Evolutionary conservation across 2,888 invertebrate species (phyloP).

Genomic region (Dolichomitus sp.): DNA sequence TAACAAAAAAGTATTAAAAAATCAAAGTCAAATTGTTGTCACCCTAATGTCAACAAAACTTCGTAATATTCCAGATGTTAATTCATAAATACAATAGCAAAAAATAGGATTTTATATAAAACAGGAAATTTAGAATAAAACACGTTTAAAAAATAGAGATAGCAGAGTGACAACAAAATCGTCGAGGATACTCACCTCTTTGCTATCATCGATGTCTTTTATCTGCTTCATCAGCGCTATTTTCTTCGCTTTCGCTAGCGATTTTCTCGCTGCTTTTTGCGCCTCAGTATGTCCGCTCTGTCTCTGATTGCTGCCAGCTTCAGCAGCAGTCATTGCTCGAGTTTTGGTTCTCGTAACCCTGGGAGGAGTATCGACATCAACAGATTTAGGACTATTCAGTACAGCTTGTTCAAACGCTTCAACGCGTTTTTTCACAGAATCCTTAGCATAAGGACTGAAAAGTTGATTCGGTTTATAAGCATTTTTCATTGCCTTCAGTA

Average conservation of each 20-base stretch:
- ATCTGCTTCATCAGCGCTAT: conserved; percentile 78
- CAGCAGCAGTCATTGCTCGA: conserved; percentile 87
- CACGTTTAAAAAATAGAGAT: background rate
- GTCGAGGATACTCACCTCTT: conserved; percentile 77
- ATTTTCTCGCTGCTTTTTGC: conserved; percentile 81
- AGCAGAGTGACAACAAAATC: background rate
- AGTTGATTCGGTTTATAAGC: conserved; percentile 82
- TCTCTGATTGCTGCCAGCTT: conserved; percentile 56
- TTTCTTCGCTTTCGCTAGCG: conserved; percentile 80
- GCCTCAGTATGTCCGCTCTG: conserved; percentile 61
- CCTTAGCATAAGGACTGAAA: conserved; percentile 88
- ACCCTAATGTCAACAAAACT: too few species aligned
- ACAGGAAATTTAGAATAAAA: too few species aligned
- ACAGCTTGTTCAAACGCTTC: conserved; percentile 89
- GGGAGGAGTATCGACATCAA: conserved; percentile 76
- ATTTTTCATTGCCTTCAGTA: conserved; percentile 71
- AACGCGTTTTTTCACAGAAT: conserved; percentile 88
- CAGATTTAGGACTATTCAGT: conserved; percentile 79
- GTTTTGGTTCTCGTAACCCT: conserved; percentile 88
- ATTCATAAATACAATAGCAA: too few species aligned
- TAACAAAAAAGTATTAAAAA: too few species aligned
- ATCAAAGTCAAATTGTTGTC: too few species aligned
- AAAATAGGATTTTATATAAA: too few species aligned
- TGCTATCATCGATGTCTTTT: conserved; percentile 77
- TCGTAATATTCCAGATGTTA: too few species aligned